Evolutionary conservation across 2,888 invertebrate genomes (phyloP).

Genomic region (Polyploca ridens): DNA sequence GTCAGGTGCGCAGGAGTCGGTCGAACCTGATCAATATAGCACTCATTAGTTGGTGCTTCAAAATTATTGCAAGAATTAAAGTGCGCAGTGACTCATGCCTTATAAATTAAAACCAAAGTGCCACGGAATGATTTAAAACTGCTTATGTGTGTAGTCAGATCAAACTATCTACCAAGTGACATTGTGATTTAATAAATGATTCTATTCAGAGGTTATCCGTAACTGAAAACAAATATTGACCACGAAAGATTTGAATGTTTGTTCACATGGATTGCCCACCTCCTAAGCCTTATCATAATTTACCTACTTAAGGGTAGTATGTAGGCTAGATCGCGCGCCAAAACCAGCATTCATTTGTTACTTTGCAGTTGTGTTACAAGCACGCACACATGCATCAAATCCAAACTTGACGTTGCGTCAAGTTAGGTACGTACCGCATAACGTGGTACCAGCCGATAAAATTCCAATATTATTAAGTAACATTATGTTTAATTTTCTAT

Average conservation of each 20-base stretch:
- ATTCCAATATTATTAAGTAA: too few species aligned
- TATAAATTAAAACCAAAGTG: not conserved
- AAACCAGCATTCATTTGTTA: too few species aligned
- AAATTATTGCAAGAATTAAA: not conserved
- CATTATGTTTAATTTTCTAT: too few species aligned
- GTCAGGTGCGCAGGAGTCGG: conserved; percentile 98
- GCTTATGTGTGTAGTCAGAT: too few species aligned
- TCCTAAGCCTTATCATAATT: not conserved
- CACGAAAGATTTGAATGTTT: not conserved
- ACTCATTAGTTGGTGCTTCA: not conserved
- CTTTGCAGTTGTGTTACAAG: too few species aligned
- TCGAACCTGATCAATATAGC: conserved; percentile 86
- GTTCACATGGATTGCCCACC: not conserved
- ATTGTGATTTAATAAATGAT: not conserved
- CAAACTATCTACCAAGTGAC: not conserved
- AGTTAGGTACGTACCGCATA: too few species aligned
- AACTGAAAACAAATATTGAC: not conserved
- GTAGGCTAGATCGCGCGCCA: too few species aligned
- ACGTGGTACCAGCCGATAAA: too few species aligned
- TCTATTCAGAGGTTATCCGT: not conserved
- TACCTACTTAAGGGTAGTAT: not conserved
- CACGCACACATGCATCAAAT: too few species aligned
- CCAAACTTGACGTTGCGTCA: too few species aligned
- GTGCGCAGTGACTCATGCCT: not conserved
- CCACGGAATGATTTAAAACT: too few species aligned